A percentile compares a stretch with the other conserved stretches of the same genome.
These are phyloP conservation scores for Hemicentrotus pulcherrimus DNA, from an alignment of 35 echinoderm and acorn worm species.

Conservation along the genomic window DNA sequence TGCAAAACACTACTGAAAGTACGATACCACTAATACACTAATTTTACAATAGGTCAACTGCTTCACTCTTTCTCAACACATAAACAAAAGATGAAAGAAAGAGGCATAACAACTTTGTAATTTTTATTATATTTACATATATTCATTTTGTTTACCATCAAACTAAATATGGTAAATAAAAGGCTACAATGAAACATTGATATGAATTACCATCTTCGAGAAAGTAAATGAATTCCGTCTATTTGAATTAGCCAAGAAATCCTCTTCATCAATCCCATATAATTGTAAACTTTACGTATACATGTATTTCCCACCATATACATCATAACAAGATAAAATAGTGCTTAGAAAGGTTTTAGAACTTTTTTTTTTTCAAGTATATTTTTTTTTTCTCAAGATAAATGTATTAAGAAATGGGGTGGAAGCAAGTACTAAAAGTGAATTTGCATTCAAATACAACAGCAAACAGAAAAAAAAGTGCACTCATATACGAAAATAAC, in stretches of 20 bases:
- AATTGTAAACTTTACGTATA: not conserved
- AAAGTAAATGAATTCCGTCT: not conserved
- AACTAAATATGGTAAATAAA: conserved; percentile 39
- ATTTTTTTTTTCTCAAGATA: not conserved
- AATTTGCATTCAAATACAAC: not conserved
- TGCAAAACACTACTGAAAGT: too few relatives aligned
- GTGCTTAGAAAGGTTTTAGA: not conserved
- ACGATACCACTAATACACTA: too few relatives aligned
- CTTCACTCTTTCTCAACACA: not conserved
- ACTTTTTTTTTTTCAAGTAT: not conserved
- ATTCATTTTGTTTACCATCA: conserved; percentile 38
- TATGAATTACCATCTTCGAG: conserved; percentile 21
- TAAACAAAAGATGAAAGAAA: not conserved
- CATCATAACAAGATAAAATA: not conserved
- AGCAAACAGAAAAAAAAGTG: not conserved
- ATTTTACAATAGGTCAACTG: too few relatives aligned
- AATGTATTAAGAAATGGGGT: not conserved
- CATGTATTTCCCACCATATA: not conserved
- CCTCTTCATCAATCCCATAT: not conserved
- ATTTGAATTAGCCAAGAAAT: conserved; percentile 4
- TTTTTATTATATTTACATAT: conserved; percentile 41
- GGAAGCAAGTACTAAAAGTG: not conserved
- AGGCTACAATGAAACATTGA: conserved; percentile 39
- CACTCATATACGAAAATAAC: not conserved
- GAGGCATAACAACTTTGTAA: not conserved